phyloP scores from a whole-genome alignment of 2,797 vertebrate species.

The Premnoplex brunnescens region DNA sequence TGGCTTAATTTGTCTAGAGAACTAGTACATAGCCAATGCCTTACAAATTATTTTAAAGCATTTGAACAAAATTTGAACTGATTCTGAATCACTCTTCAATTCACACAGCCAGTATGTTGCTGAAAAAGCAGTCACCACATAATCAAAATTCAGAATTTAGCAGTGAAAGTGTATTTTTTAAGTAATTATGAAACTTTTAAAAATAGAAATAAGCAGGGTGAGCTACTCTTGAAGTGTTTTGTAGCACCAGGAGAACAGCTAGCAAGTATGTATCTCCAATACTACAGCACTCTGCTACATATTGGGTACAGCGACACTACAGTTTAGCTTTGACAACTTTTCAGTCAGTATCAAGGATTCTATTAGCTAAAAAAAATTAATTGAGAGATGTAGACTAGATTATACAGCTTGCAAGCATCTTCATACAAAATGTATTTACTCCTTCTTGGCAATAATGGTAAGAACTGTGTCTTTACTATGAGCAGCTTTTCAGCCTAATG shows the following conservation, averaged over 20 bases:
- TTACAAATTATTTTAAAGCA: neutral
- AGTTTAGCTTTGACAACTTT: neutral
- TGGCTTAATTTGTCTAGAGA: neutral
- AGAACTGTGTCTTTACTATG: neutral
- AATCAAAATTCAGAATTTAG: neutral
- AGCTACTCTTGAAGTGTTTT: neutral
- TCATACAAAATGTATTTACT: neutral
- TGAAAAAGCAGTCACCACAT: neutral
- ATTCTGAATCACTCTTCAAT: neutral
- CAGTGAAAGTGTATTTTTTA: neutral
- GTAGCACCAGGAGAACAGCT: neutral
- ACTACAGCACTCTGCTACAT: neutral
- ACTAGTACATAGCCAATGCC: fast-evolving
- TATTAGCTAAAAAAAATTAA: neutral
- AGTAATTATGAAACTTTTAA: neutral
- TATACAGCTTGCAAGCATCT: neutral
- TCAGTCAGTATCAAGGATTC: neutral
- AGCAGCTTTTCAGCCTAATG: neutral
- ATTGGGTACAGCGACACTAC: neutral
- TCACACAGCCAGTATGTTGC: neutral
- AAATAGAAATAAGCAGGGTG: neutral
- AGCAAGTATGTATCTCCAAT: neutral
- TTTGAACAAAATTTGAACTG: neutral
- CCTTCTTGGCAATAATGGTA: neutral
- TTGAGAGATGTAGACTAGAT: neutral